These are phyloP conservation scores for Sinopyrophorus schimmeli DNA, from an alignment of 2,888 invertebrate genomes.

Conservation along the genomic window DNA sequence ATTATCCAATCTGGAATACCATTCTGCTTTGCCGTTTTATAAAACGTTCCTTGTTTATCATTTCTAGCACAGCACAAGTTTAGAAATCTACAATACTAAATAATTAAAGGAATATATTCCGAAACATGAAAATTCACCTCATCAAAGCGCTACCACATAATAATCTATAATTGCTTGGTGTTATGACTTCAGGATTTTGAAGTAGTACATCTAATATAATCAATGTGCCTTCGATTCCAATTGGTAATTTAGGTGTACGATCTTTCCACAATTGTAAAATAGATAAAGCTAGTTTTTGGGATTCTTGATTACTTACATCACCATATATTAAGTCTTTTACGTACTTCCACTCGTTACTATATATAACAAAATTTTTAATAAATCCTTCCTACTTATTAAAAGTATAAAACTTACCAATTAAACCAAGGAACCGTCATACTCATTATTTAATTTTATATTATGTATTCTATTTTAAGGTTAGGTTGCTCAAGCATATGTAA, in stretches of 20 bases:
- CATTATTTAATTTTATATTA: too few relatives aligned
- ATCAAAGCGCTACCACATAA: conserved; percentile 67
- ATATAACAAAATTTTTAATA: conserved; percentile 27
- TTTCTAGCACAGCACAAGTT: conserved; percentile 51
- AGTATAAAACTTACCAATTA: conserved; percentile 45
- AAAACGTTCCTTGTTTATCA: conserved; percentile 50
- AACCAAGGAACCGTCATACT: conserved; percentile 56
- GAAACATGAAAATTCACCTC: conserved; percentile 59
- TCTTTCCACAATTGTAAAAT: conserved; percentile 63
- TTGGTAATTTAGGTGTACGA: conserved; percentile 60
- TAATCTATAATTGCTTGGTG: conserved; percentile 59
- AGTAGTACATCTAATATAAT: conserved; percentile 60
- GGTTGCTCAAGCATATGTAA: too few relatives aligned
- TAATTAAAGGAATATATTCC: not conserved
- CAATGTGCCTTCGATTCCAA: conserved; percentile 65
- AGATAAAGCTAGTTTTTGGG: conserved; percentile 46
- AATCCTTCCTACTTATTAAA: not conserved
- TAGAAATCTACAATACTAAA: conserved; percentile 47
- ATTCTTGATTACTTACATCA: conserved; percentile 50
- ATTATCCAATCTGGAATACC: conserved; percentile 81
- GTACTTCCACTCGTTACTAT: conserved; percentile 59
- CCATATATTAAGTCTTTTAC: conserved; percentile 58
- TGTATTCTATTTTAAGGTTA: too few relatives aligned
- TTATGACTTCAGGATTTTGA: conserved; percentile 48
- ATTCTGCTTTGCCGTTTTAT: conserved; percentile 64